phyloP scores from a whole-genome alignment of 2,113 vertebrate species.

The Pelodiscus sinensis region DNA sequence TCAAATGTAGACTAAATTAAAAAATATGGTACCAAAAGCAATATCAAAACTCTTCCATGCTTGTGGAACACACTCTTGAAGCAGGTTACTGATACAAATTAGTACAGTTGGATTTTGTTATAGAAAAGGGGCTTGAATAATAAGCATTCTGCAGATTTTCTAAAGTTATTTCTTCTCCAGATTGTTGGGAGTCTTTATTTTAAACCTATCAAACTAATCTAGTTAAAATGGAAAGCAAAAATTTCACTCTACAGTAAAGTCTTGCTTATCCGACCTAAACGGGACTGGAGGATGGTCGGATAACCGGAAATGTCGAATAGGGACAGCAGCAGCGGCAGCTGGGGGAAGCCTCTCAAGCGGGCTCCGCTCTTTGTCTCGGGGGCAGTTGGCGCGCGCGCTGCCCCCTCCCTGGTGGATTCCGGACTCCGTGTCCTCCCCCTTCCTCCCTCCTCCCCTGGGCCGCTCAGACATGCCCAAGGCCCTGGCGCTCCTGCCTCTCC shows the following conservation, averaged over 20 bases:
- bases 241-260: neutral
- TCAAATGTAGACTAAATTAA: conserved; percentile 40
- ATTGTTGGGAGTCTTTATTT: conserved; percentile 60
- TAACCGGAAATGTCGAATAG: too few relatives aligned
- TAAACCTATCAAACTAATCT: conserved; percentile 63
- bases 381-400: too few relatives aligned
- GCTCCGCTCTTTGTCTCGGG: too few relatives aligned
- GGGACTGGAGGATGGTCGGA: too few relatives aligned
- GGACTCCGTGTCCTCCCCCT: too few relatives aligned
- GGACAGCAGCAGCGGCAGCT: too few relatives aligned
- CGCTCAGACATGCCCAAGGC: too few relatives aligned
- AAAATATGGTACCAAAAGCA: neutral
- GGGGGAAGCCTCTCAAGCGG: too few relatives aligned
- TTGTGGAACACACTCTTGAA: neutral
- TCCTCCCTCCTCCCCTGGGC: too few relatives aligned
- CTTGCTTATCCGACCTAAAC: too few relatives aligned
- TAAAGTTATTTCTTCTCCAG: conserved; percentile 32
- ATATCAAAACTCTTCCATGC: neutral
- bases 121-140: conserved; percentile 1
- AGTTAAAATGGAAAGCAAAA: conserved; percentile 59
- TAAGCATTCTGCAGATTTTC: neutral
- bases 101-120: neutral
- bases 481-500: too few relatives aligned
- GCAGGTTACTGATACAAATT: neutral
- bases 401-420: too few relatives aligned